phyloP scores from a whole-genome alignment of 2,888 invertebrate genomes.

The Polydrusus cervinus region DNA sequence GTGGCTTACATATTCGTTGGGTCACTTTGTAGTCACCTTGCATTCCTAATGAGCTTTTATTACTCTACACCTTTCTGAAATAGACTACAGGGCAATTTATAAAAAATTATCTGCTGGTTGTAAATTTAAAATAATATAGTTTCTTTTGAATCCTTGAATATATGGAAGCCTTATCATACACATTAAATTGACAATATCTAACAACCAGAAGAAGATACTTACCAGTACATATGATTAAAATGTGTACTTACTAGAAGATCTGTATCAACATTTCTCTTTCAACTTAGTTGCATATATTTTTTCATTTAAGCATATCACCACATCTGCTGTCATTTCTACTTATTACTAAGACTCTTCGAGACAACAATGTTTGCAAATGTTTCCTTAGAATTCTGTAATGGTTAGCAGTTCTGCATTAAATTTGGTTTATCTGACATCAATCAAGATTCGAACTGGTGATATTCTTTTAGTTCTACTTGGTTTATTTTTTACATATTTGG shows the following conservation, averaged over 20 bases:
- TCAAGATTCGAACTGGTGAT: conserved; percentile 46
- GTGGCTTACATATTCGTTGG: too few relatives aligned
- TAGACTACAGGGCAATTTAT: too few relatives aligned
- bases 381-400: conserved; percentile 36
- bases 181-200: too few relatives aligned
- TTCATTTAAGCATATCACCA: background rate
- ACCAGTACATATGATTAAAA: too few relatives aligned
- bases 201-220: too few relatives aligned
- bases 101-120: too few relatives aligned
- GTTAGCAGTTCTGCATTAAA: conserved; percentile 44
- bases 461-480: conserved; percentile 17
- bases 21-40: too few relatives aligned
- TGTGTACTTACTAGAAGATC: background rate
- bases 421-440: conserved; percentile 42
- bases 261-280: background rate
- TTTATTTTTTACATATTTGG: conserved; percentile 23
- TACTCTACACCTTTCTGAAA: too few relatives aligned
- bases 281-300: background rate
- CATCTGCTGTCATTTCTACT: background rate
- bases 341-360: background rate
- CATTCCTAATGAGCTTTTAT: too few relatives aligned
- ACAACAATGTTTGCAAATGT: conserved; percentile 28
- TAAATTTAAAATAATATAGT: too few relatives aligned
- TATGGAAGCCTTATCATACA: too few relatives aligned
- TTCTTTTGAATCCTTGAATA: too few relatives aligned